phyloP scores from a whole-genome alignment of 2,888 invertebrate species.

The Smittia sp. region DNA sequence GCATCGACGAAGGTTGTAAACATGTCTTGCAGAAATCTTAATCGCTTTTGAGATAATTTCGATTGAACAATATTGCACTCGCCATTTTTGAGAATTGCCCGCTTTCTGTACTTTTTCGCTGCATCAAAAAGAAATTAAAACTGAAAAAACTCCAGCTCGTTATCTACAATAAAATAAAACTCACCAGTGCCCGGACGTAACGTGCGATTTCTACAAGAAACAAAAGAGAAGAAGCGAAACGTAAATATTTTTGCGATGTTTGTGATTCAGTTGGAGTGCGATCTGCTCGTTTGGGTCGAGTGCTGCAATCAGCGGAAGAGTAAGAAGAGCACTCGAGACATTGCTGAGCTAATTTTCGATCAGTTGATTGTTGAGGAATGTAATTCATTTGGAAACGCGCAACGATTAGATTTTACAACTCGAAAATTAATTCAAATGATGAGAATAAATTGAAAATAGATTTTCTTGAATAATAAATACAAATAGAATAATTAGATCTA shows the following conservation, averaged over 20 bases:
- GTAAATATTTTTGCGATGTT: neutral
- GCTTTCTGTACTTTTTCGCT: slow-evolving; percentile 62
- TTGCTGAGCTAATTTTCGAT: too few species aligned
- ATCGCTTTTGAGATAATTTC: slow-evolving; percentile 72
- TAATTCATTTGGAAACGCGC: too few species aligned
- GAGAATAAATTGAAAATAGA: too few species aligned
- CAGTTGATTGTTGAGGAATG: too few species aligned
- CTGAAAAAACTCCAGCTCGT: neutral
- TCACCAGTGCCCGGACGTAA: slow-evolving; percentile 39
- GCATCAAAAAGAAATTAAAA: neutral
- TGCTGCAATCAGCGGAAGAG: too few species aligned
- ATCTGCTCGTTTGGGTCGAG: too few species aligned
- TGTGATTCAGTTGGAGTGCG: too few species aligned
- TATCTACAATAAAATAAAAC: slow-evolving; percentile 2
- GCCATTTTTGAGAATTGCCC: slow-evolving; percentile 92
- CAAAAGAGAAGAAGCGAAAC: neutral
- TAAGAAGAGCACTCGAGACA: too few species aligned
- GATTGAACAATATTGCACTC: slow-evolving; percentile 95
- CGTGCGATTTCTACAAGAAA: slow-evolving; percentile 35
- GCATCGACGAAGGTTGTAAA: slow-evolving; percentile 64
- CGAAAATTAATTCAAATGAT: too few species aligned
- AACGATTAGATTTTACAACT: too few species aligned
- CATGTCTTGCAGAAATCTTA: slow-evolving; percentile 72
- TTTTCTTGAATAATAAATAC: too few species aligned
- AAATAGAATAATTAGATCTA: too few species aligned